phyloP scores from a whole-genome alignment of 1,140 invertebrate species.

The Cydia pomonella region DNA sequence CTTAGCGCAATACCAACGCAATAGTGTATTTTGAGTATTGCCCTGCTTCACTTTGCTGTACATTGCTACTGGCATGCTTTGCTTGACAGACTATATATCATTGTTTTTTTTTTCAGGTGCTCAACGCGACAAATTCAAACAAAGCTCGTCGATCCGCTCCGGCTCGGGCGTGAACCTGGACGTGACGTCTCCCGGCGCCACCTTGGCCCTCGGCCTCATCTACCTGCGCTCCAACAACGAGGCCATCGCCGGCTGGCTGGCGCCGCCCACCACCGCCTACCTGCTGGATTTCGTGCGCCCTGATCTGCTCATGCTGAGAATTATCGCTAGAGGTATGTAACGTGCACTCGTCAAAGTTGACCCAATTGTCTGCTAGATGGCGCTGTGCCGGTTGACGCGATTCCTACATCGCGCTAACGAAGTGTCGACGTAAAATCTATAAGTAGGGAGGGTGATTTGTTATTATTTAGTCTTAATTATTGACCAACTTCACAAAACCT shows the following conservation, averaged over 20 bases:
- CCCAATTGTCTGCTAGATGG: neutral
- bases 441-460: neutral
- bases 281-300: constrained; percentile 95
- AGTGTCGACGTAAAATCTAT: neutral
- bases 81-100: too few species aligned
- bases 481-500: too few species aligned
- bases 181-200: constrained; percentile 97
- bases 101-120: constrained; percentile 81
- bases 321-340: constrained; percentile 86
- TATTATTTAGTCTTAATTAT: too few species aligned
- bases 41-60: too few species aligned
- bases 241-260: constrained; percentile 96
- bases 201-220: constrained; percentile 95
- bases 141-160: constrained; percentile 91
- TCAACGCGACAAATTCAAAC: constrained; percentile 93
- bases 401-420: constrained; percentile 7
- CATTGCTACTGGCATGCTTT: too few species aligned
- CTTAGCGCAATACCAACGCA: too few species aligned
- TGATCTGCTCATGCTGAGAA: constrained; percentile 93
- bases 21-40: too few species aligned
- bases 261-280: constrained; percentile 93
- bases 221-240: constrained; percentile 93
- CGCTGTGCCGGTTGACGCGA: neutral
- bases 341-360: too few species aligned
- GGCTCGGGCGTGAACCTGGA: constrained; percentile 97